Evolutionary conservation across 2,888 invertebrate genomes (phyloP).

Genomic region (Choreutis nemorana): DNA sequence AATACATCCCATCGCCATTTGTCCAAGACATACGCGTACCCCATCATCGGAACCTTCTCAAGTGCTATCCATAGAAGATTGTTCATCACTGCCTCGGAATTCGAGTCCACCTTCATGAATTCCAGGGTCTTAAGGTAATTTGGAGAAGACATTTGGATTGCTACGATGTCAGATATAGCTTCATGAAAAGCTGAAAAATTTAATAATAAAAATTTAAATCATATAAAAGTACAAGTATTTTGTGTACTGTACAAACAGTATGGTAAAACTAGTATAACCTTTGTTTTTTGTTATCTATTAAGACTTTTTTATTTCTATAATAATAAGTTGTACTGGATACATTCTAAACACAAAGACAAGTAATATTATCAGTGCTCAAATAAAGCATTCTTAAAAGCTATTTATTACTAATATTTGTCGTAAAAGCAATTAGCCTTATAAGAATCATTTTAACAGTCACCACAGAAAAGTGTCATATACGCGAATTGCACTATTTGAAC

Average conservation of each 20-base stretch:
- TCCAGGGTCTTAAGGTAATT: slow-evolving; percentile 50
- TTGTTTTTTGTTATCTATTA: no score
- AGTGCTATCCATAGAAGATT: slow-evolving; percentile 50
- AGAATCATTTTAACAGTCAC: no score
- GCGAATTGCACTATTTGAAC: no score
- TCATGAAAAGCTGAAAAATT: slow-evolving; percentile 66
- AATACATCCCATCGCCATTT: slow-evolving; percentile 58
- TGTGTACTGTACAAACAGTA: no score
- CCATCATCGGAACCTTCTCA: slow-evolving; percentile 52
- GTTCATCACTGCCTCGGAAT: slow-evolving; percentile 39
- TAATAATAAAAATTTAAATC: slow-evolving; percentile 3
- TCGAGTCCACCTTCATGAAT: slow-evolving; percentile 35
- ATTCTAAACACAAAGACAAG: no score
- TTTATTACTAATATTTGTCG: no score
- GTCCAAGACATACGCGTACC: slow-evolving; percentile 48
- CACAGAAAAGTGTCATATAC: no score
- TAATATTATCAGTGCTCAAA: no score
- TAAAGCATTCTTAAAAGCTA: no score
- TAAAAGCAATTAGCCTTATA: no score
- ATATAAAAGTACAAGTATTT: no score
- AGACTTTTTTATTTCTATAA: neutral
- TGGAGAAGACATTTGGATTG: slow-evolving; percentile 65
- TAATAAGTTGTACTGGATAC: neutral
- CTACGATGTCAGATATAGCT: slow-evolving; percentile 69
- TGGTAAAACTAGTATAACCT: no score